Base-by-base conservation (phyloP, 1,140 invertebrate genomes). In the Zaprionus camerounensis region DNA sequence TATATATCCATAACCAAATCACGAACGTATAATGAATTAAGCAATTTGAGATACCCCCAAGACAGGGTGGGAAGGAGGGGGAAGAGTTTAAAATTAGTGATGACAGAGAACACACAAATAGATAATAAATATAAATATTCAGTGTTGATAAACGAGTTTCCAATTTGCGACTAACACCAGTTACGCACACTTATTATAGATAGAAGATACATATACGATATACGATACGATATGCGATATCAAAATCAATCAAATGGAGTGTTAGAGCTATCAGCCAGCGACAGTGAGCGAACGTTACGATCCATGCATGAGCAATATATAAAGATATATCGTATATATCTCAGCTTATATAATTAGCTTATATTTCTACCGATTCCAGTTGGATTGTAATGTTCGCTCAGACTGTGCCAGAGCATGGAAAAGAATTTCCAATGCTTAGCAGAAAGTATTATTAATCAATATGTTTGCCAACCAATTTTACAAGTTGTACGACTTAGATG, bases 141-240 rank as follows among this genome's bases (percentile, higher is more conserved):
- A 59, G 26, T 62, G 36, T 49, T 53, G 63, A 81, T 67, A 53
- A 49, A 68, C 59, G 31, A 56, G 44, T 58, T 78, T 81, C 72
- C 81, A 77, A 78, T 74, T 83, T 91, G 90, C 90, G 90, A 91
- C 90, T 91, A 90, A 91, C 90, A 91, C 90, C 90, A 91, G 76
- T 83, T 91, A 91, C 90, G 82, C 90, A 91, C 90, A 91, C 79
- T 90, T 90, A 81, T 90, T 90, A 81, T 24, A 58, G 44, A 38
- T 71, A 71, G 51, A 44, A 58, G 59, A 76, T 76, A 76, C 41
- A 76, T 24, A 58, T 49, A 69, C 61, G 55, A 67, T 65, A 62
- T 26, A 26, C 24, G 53, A 77, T 64, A 56, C 68, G 36, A 55
- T 38, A 41, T 38, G 17, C 36, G 34, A 56, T 55, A 74, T 69